Conservation (phyloP, 2,888 invertebrate genomes). For the Teinopalpus imperialis region DNA sequence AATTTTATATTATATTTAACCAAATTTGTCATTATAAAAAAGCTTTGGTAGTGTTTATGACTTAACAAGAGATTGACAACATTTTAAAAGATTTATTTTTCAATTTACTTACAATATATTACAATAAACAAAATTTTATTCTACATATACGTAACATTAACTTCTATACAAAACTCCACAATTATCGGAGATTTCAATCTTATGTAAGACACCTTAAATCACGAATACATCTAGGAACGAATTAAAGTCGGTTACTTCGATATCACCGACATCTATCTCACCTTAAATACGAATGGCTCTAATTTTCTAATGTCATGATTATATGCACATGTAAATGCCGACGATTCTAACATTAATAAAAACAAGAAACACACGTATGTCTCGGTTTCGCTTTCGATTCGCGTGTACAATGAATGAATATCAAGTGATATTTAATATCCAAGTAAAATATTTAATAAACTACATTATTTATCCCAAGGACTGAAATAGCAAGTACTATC, state of each 20-base stretch:
- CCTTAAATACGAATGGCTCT: constrained; percentile 14
- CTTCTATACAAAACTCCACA: constrained; percentile 19
- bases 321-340: constrained; percentile 10
- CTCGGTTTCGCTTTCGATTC: constrained; percentile 1
- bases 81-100: constrained; percentile 12
- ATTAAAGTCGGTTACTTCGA: constrained; percentile 10
- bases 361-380: neutral
- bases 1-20: constrained; percentile 18
- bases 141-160: constrained; percentile 20
- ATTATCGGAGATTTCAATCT: neutral
- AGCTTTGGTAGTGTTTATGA: constrained; percentile 24
- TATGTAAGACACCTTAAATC: constrained; percentile 12
- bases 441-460: too few relatives aligned
- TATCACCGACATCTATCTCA: constrained; percentile 10
- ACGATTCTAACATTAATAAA: constrained; percentile 1
- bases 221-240: constrained; percentile 23
- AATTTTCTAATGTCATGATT: constrained; percentile 25
- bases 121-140: constrained; percentile 24
- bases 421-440: neutral
- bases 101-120: constrained; percentile 20
- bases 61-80: constrained; percentile 23
- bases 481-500: too few relatives aligned
- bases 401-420: neutral
- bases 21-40: constrained; percentile 20
- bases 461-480: too few relatives aligned